Conservation (phyloP, 2,113 vertebrate species). For the Psophia crepitans region DNA sequence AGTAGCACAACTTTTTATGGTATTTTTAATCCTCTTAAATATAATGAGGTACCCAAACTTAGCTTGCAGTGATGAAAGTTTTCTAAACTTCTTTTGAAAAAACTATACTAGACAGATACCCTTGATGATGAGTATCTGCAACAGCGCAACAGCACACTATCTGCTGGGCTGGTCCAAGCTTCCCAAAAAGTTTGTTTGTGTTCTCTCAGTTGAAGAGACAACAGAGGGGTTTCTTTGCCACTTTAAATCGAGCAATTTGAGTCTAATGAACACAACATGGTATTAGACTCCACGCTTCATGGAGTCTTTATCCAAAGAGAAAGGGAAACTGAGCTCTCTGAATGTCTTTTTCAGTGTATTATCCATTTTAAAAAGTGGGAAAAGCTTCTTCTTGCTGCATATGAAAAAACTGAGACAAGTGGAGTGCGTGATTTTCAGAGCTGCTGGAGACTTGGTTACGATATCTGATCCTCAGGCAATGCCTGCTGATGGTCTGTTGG, state of each 20-base stretch:
- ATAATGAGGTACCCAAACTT: neutral
- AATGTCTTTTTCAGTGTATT: neutral
- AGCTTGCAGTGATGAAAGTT: neutral
- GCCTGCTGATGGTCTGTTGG: neutral
- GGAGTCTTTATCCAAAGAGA: neutral
- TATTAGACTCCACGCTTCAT: neutral
- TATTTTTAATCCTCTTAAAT: neutral
- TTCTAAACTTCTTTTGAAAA: neutral
- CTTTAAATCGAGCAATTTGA: neutral
- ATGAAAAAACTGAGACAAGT: neutral
- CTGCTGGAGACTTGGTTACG: neutral
- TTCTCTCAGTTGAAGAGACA: neutral
- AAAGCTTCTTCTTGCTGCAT: neutral
- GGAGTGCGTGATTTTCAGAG: neutral
- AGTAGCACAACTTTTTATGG: neutral
- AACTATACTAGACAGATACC: too few relatives aligned
- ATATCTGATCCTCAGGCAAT: neutral
- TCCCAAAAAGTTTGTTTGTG: neutral
- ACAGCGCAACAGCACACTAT: fast-evolving
- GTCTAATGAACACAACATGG: neutral
- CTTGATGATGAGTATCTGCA: neutral
- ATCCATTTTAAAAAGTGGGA: neutral
- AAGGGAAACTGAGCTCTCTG: neutral
- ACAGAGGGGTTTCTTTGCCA: neutral
- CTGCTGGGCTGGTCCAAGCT: neutral